Percentiles rank a stretch among this genome's conserved stretches.
Conservation (phyloP, 1,140 invertebrate species). For the Orius insidiosus region DNA sequence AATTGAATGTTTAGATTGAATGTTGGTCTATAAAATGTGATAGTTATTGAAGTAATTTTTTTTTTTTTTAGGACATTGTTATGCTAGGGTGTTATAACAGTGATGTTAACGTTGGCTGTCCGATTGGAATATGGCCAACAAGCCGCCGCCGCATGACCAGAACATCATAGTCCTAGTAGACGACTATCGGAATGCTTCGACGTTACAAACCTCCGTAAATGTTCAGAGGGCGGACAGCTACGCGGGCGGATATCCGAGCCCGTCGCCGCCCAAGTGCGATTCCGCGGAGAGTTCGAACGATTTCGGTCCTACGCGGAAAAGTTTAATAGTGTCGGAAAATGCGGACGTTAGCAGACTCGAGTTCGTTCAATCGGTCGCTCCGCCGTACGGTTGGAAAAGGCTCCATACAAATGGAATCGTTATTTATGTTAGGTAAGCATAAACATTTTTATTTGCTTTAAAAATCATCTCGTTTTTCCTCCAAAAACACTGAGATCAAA, state of each 20-base stretch:
- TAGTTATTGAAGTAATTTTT: not conserved
- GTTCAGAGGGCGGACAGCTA: not conserved
- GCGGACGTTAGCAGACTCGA: constrained; percentile 14
- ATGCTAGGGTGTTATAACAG: constrained; percentile 15
- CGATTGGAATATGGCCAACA: constrained; percentile 17
- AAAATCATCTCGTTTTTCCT: too few relatives aligned
- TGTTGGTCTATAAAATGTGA: not conserved
- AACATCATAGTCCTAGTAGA: constrained; percentile 17
- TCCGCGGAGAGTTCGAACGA: constrained; percentile 26
- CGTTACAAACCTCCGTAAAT: constrained; percentile 13
- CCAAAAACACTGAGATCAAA: too few relatives aligned
- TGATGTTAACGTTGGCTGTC: constrained; percentile 16
- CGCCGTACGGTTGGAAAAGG: constrained; percentile 38
- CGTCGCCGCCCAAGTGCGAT: not conserved
- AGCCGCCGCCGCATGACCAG: constrained; percentile 15
- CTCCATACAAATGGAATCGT: constrained; percentile 31
- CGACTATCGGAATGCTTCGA: constrained; percentile 10
- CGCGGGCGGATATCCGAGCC: constrained; percentile 11
- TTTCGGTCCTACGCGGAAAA: not conserved
- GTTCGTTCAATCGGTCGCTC: constrained; percentile 20
- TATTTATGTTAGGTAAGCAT: constrained; percentile 36
- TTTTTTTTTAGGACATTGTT: constrained; percentile 14
- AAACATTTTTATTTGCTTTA: not conserved
- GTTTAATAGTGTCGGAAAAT: not conserved
- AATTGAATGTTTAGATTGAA: not conserved